Conservation (phyloP, 2,888 invertebrate species). For the Odontocerum albicorne region DNA sequence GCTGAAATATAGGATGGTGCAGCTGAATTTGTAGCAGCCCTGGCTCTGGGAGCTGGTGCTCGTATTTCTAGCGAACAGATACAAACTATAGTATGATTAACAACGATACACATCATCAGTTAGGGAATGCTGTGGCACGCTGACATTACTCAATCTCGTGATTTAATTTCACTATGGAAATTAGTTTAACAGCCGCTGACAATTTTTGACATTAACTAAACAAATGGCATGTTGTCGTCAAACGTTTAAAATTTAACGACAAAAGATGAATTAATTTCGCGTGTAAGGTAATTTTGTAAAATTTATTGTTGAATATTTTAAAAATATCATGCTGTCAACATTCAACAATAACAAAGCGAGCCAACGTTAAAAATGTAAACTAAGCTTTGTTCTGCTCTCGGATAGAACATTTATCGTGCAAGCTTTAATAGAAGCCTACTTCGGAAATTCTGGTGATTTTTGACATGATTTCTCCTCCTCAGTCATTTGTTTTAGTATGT, state of each 20-base stretch:
- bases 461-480: no score
- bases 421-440: no score
- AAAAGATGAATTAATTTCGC: constrained; percentile 32
- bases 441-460: no score
- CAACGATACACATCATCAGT: constrained; percentile 30
- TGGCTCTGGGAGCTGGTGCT: background rate
- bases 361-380: no score
- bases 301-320: constrained; percentile 12
- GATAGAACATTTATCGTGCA: no score
- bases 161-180: constrained; percentile 15
- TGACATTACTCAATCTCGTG: constrained; percentile 21
- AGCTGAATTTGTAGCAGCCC: constrained; percentile 1
- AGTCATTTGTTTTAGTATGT: no score
- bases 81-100: constrained; percentile 30
- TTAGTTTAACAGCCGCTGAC: constrained; percentile 14
- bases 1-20: no score
- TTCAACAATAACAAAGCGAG: no score
- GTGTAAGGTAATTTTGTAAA: constrained; percentile 19
- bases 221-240: constrained; percentile 30
- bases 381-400: no score
- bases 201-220: constrained; percentile 27
- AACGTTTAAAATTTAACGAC: constrained; percentile 34
- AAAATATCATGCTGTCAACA: no score
- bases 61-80: constrained; percentile 15
- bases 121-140: constrained; percentile 12